These are phyloP conservation scores for Auanema sp. DNA, from an alignment of 2,888 invertebrate genomes.

Conservation along the genomic window DNA sequence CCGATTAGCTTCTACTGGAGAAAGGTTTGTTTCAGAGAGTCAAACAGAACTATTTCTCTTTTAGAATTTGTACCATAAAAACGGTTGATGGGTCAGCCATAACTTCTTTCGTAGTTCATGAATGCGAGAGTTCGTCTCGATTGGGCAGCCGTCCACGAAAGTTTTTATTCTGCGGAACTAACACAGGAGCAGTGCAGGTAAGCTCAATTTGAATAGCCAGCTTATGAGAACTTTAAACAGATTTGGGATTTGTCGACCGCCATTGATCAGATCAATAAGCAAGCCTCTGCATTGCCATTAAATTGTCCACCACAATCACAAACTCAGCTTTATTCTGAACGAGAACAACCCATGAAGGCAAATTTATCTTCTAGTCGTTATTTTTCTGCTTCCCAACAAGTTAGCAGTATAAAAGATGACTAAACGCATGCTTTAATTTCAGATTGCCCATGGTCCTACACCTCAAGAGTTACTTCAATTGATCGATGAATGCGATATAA, in stretches of 20 bases:
- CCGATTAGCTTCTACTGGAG: constrained; percentile 89
- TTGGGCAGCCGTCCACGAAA: constrained; percentile 85
- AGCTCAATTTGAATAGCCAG: not conserved
- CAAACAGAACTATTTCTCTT: not conserved
- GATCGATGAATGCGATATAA: constrained; percentile 90
- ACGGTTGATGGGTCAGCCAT: constrained; percentile 91
- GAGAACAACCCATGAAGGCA: too few species aligned
- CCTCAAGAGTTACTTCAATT: constrained; percentile 86
- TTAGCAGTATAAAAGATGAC: too few species aligned
- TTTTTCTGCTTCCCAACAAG: too few species aligned
- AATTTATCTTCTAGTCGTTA: too few species aligned
- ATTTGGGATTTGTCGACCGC: too few species aligned
- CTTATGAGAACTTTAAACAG: too few species aligned
- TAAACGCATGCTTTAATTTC: too few species aligned
- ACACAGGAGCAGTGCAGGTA: constrained; percentile 83
- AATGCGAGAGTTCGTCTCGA: constrained; percentile 92
- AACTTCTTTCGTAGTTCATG: constrained; percentile 92
- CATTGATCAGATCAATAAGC: too few species aligned
- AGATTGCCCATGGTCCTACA: constrained; percentile 73
- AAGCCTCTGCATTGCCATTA: too few species aligned
- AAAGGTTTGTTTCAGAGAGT: constrained; percentile 71
- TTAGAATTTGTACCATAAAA: constrained; percentile 86
- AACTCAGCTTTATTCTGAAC: too few species aligned
- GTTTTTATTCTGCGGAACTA: constrained; percentile 87
- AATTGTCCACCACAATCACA: too few species aligned